These are phyloP conservation scores for Psammodynastes pulverulentus DNA, from an alignment of 2,113 vertebrate genomes.

Conservation along the genomic window DNA sequence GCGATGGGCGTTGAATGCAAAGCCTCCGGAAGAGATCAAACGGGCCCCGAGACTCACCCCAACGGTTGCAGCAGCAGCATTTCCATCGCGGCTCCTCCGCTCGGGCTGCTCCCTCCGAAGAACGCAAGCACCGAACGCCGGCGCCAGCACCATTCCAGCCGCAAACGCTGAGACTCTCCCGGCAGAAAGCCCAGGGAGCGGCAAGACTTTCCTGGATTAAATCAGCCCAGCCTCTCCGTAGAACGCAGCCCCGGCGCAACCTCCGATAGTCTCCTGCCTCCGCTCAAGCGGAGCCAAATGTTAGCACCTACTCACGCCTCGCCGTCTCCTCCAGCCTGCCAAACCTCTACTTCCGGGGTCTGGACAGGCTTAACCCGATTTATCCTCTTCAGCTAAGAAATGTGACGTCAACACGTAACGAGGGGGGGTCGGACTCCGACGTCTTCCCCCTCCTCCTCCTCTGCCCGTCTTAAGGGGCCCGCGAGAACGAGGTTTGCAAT, in stretches of 20 bases:
- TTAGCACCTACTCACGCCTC: background rate
- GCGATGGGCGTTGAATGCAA: background rate
- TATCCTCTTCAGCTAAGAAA: background rate
- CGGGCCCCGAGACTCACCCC: constrained; percentile 66
- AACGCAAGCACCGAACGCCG: constrained; percentile 74
- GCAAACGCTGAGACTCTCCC: constrained; percentile 54
- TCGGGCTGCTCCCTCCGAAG: constrained; percentile 63
- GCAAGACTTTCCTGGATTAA: background rate
- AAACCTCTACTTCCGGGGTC: constrained; percentile 61
- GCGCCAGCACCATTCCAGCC: constrained; percentile 87
- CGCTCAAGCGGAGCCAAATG: background rate
- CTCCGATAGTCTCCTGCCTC: constrained; percentile 5
- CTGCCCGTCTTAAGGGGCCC: background rate
- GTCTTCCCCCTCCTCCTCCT: constrained; percentile 23
- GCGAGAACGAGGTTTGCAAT: background rate
- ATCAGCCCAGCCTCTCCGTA: constrained; percentile 43
- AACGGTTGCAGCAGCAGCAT: constrained; percentile 77
- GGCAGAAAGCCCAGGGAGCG: constrained; percentile 43
- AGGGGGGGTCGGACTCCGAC: background rate
- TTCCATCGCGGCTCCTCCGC: constrained; percentile 79
- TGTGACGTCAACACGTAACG: constrained; percentile 33
- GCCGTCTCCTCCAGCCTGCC: constrained; percentile 25
- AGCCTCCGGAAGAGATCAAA: background rate
- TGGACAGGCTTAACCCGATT: constrained; percentile 35
- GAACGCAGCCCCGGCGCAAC: background rate